Base-by-base conservation (phyloP, 2,797 vertebrate genomes). In the Pangasius krempfi region DNA sequence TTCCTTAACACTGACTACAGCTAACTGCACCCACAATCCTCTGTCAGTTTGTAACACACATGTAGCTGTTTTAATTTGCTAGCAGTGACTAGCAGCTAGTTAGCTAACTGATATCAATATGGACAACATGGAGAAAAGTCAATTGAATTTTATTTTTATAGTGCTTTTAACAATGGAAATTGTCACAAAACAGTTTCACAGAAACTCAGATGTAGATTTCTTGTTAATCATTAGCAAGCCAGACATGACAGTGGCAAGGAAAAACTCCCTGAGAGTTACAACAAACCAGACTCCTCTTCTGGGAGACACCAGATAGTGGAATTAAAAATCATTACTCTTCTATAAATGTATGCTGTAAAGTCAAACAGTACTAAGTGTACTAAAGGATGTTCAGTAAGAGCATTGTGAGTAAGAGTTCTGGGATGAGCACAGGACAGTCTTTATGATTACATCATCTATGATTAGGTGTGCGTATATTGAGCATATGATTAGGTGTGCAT, bases 1-100 rank as follows among this genome's bases (percentile, higher is more conserved):
- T 37, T 73, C 40, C 54, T 78, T 30, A 52, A 68, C 22, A 79
- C 68, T n/a, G 87, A 86, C 18, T 44, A 52, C 8, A 81, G 30
- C 3, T n/a, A 60, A 60, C 30, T 37, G 30, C 52, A 60, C 33
- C 47, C 16, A 79, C 47, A 79, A 73, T 44, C 70, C 20, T 44
- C 70, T 22, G 37, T 40, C 8, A 12, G 70, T 44, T 40, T 44
- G 20, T 12, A 70, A 44, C 20, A 8, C 20, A 73, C 37, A 25
- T 73, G 70, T 0, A 44, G 40, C 37, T 22, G 25, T 44, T 72
- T 40, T 12, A 73, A 73, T 73, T 44, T 0, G 9, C 37, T 73
- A 44, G 70, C 20, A 44, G 70, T 5, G 70, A 12, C 70, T 73
- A 73, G 20, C 1, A 73, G 70, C 37, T 12, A 25, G 70, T 73